A percentile compares a stretch with the other conserved stretches of the same genome.
Evolutionary conservation across 2,888 invertebrate genomes (phyloP).

Genomic region (Teinopalpus imperialis): DNA sequence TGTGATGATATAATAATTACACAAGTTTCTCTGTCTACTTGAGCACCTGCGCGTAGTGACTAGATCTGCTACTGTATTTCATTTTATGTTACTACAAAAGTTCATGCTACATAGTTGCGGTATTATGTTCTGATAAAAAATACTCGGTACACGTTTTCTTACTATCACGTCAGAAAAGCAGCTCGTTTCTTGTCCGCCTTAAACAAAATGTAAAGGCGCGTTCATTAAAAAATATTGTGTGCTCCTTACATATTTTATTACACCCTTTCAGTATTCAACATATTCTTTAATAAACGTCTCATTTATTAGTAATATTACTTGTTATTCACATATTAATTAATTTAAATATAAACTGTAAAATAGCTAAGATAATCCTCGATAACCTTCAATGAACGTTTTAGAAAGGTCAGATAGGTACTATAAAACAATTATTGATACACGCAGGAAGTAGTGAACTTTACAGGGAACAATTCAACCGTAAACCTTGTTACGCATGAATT

Average conservation of each 20-base stretch:
- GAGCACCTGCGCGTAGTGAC: slow-evolving; percentile 4
- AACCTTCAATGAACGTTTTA: slow-evolving; percentile 28
- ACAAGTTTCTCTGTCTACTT: too few relatives aligned
- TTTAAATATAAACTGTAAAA: background rate
- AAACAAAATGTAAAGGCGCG: slow-evolving; percentile 9
- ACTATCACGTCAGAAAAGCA: slow-evolving; percentile 19
- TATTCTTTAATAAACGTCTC: background rate
- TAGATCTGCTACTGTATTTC: slow-evolving; percentile 9
- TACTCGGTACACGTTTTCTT: slow-evolving; percentile 18
- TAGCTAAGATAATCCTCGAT: slow-evolving; percentile 20
- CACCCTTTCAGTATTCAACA: background rate
- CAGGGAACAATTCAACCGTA: slow-evolving; percentile 52
- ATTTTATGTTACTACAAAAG: slow-evolving; percentile 15
- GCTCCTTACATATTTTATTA: slow-evolving; percentile 13
- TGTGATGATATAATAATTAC: too few relatives aligned
- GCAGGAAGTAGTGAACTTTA: slow-evolving; percentile 62
- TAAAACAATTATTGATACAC: slow-evolving; percentile 39
- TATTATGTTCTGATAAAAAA: slow-evolving; percentile 23
- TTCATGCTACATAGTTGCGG: slow-evolving; percentile 20
- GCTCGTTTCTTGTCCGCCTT: background rate
- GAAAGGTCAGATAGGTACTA: slow-evolving; percentile 50
- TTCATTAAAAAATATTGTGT: slow-evolving; percentile 7
- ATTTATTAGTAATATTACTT: slow-evolving; percentile 15
- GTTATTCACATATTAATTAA: background rate
- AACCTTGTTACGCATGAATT: slow-evolving; percentile 54